These are phyloP conservation scores for Sterrhoptilus dennistouni DNA, from an alignment of 2,113 vertebrate species.

Conservation along the genomic window DNA sequence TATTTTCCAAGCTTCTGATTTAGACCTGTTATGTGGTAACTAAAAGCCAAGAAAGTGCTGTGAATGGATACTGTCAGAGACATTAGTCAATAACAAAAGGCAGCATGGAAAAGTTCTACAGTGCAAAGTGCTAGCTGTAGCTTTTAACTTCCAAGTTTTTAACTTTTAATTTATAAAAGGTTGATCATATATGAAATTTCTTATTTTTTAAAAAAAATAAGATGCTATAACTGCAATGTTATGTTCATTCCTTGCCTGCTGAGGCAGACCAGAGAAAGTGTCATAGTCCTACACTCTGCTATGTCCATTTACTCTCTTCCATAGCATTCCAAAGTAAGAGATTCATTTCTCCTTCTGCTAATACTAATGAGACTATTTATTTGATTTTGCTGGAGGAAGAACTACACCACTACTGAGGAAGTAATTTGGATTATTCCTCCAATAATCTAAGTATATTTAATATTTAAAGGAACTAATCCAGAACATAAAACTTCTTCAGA, in stretches of 20 bases:
- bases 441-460: neutral
- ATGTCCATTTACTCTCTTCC: neutral
- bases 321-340: neutral
- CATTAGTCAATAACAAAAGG: neutral
- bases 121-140: neutral
- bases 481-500: neutral
- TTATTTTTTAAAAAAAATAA: neutral
- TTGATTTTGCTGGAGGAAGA: neutral
- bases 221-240: neutral
- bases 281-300: neutral
- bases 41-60: neutral
- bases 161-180: neutral
- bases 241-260: neutral
- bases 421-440: neutral
- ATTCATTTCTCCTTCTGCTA: neutral
- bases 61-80: neutral
- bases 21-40: neutral
- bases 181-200: neutral
- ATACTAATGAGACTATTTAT: neutral
- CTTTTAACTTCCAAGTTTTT: neutral
- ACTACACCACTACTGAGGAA: neutral
- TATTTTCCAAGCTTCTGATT: neutral
- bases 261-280: neutral
- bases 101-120: neutral
- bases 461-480: neutral